Base-by-base conservation (phyloP, 2,113 vertebrate genomes). In the Mirounga angustirostris region DNA sequence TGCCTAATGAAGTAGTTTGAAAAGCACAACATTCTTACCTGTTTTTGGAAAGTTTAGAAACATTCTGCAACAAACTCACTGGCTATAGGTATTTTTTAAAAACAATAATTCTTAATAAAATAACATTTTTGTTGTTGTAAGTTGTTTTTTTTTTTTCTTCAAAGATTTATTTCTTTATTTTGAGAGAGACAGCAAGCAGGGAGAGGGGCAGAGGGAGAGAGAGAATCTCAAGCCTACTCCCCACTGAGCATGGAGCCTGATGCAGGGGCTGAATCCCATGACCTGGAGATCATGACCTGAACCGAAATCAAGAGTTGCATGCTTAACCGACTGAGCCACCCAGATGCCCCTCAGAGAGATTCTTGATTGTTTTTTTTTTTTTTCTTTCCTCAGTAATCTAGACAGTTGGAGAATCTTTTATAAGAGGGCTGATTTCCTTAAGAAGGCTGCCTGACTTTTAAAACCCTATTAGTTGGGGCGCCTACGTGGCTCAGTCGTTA, bases 21-120 rank as follows among this genome's bases (percentile, higher is more conserved):
- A 96, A 96, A 91, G 7, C n/a, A 40, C 46, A 56, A 89, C 9
- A 58, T 94, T 95, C 81, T 96, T 61, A 40, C 59, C 59, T 97
- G 26, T 88, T 79, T 97, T 87, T 46, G 30, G 46, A 81, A 95
- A 83, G 33, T 71, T 81, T 85, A 90, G 90, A 95, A 83, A 95
- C 14, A 90, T 63, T 86, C 24, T 92, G 16, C 21, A 84, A 73
- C 14, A 97, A 83, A 71, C 36, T 78, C 10, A 94, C 24, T 94
- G 71, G 36, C 40, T 63, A 1, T 74, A 67, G 71, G 13, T 18
- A 91, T n/a, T 85, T 65, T 97, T 96, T 46, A 59, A 93, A 76
- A 93, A 84, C 1, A 78, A 4, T 91, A 58, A 85, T 86, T 96
- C 33, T 58, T 87, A 84, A 82, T 80, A 92, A 63, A 84, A 79